These are phyloP conservation scores for Adoxophyes honmai DNA, from an alignment of 1,140 invertebrate genomes.

Conservation along the genomic window DNA sequence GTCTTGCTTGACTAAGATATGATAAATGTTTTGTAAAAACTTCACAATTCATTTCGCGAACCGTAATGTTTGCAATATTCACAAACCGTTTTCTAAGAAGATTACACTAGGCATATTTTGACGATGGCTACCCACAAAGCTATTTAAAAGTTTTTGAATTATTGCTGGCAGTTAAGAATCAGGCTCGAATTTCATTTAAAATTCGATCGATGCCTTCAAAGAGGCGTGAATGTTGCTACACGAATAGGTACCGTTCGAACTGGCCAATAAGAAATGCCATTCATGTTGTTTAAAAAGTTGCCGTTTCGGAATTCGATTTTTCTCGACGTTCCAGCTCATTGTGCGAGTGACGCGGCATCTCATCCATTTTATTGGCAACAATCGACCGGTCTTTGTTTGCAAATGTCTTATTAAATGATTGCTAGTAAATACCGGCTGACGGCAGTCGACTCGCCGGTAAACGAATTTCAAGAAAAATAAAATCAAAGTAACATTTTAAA, in stretches of 20 bases:
- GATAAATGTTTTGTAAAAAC: neutral
- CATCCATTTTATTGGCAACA: slow-evolving; percentile 45
- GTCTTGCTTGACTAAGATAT: neutral
- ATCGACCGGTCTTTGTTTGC: slow-evolving; percentile 43
- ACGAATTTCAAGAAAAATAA: too few species aligned
- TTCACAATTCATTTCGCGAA: slow-evolving; percentile 12
- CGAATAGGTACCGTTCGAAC: neutral
- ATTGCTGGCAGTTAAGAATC: slow-evolving; percentile 4
- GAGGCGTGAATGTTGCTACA: slow-evolving; percentile 4
- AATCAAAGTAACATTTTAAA: too few species aligned
- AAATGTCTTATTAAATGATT: slow-evolving; percentile 36
- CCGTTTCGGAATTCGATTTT: slow-evolving; percentile 14
- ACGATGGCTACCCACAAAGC: slow-evolving; percentile 29
- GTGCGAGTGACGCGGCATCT: slow-evolving; percentile 34
- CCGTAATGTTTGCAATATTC: slow-evolving; percentile 3
- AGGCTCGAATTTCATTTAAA: neutral
- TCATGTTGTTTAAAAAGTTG: slow-evolving; percentile 9
- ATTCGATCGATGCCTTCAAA: neutral
- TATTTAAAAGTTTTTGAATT: slow-evolving; percentile 20
- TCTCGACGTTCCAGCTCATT: slow-evolving; percentile 36
- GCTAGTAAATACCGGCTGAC: slow-evolving; percentile 24
- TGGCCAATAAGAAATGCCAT: neutral
- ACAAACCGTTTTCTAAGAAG: slow-evolving; percentile 19
- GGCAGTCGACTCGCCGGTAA: neutral
- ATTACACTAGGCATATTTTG: slow-evolving; percentile 26